phyloP scores from a whole-genome alignment of 1,140 invertebrate genomes.

The Phymorhynchus buccinoides region DNA sequence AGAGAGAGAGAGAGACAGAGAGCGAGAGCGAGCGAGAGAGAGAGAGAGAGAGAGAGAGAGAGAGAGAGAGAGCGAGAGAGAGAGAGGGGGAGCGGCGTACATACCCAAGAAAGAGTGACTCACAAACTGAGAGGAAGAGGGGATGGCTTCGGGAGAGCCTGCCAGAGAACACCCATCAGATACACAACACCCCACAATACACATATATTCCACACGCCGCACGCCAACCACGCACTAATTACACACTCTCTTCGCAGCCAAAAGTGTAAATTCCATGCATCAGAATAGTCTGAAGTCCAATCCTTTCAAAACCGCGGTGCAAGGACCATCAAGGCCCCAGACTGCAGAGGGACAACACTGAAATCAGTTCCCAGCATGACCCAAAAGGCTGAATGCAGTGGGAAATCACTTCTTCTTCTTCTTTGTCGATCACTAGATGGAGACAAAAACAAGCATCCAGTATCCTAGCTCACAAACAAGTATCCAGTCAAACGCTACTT shows the following conservation, averaged over 20 bases:
- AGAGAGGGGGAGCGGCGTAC: constrained; percentile 24
- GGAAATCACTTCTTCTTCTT: no score
- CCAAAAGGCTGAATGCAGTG: no score
- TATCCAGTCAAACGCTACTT: no score
- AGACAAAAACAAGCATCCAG: no score
- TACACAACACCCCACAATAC: background rate
- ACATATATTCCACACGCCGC: background rate
- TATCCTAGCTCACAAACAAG: no score
- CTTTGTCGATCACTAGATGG: no score
- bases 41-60: background rate
- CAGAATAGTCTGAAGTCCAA: no score
- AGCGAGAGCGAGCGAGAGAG: constrained; percentile 19
- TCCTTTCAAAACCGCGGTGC: no score
- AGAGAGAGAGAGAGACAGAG: background rate
- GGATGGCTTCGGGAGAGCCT: constrained; percentile 6
- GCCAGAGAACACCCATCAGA: constrained; percentile 12
- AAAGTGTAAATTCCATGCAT: no score
- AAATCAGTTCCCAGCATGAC: no score
- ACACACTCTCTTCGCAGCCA: background rate
- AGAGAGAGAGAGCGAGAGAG: background rate
- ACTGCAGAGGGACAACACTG: no score
- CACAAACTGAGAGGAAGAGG: constrained; percentile 28
- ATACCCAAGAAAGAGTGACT: constrained; percentile 39
- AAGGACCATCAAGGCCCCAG: no score
- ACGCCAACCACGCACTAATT: background rate